Evolutionary conservation across 2,888 invertebrate genomes (phyloP).

Genomic region (Hirtodrosophila confusa): DNA sequence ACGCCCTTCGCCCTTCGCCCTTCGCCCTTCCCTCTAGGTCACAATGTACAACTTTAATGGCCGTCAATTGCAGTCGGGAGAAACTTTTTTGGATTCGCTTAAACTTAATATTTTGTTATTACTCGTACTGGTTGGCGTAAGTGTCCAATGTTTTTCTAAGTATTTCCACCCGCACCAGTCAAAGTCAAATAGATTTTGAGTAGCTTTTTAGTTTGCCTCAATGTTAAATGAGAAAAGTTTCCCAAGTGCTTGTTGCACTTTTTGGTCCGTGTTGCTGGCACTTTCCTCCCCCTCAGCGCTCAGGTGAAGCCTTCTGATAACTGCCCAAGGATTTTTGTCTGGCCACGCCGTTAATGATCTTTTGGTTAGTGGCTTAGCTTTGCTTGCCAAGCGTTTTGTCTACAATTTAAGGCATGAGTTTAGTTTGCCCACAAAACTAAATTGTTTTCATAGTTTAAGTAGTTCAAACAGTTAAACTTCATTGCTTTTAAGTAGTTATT

Average conservation of each 20-base stretch:
- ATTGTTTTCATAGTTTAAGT: slow-evolving; percentile 6
- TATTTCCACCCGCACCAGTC: slow-evolving; percentile 5
- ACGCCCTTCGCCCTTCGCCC: too few species aligned
- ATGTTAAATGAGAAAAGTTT: slow-evolving; percentile 78
- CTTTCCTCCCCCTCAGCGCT: slow-evolving; percentile 11
- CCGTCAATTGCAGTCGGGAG: slow-evolving; percentile 55
- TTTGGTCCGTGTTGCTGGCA: slow-evolving; percentile 40
- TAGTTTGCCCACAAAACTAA: slow-evolving; percentile 19
- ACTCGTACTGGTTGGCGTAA: slow-evolving; percentile 39
- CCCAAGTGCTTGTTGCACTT: slow-evolving; percentile 74
- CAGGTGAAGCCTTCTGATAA: slow-evolving; percentile 58
- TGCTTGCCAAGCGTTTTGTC: slow-evolving; percentile 35
- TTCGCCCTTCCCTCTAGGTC: slow-evolving; percentile 4
- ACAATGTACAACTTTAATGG: slow-evolving; percentile 64
- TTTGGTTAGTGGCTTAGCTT: slow-evolving; percentile 57
- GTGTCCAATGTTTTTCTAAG: slow-evolving; percentile 62
- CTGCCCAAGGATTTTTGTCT: slow-evolving; percentile 25
- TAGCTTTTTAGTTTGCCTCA: slow-evolving; percentile 75
- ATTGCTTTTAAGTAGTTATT: not conserved
- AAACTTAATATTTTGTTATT: slow-evolving; percentile 75
- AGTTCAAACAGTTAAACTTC: slow-evolving; percentile 3
- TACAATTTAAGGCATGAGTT: slow-evolving; percentile 34
- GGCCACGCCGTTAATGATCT: slow-evolving; percentile 60
- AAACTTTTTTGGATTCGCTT: slow-evolving; percentile 52
- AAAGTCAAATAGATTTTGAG: slow-evolving; percentile 77